These are phyloP conservation scores for Pampusana beccarii DNA, from an alignment of 2,113 vertebrate species.

Conservation along the genomic window DNA sequence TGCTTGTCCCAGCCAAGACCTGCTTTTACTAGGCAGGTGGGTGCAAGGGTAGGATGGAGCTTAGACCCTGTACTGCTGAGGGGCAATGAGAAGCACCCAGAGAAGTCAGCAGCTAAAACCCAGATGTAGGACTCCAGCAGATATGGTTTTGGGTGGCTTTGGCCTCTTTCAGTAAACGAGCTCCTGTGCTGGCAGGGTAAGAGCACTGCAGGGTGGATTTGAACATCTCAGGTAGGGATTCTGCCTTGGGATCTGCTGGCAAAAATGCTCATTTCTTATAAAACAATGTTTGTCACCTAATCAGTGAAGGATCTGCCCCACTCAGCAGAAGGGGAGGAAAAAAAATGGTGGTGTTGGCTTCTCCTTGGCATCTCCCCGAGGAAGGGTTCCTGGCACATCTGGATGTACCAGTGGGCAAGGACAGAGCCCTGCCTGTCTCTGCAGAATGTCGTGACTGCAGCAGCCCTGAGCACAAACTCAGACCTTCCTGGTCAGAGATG, in stretches of 20 bases:
- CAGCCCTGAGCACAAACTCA: accelerated
- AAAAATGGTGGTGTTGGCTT: no score
- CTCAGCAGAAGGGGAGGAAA: not conserved
- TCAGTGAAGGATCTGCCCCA: not conserved
- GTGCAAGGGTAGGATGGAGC: not conserved
- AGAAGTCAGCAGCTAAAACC: not conserved
- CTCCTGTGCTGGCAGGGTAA: not conserved
- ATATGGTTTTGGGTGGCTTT: not conserved
- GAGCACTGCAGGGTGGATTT: not conserved
- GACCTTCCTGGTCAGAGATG: not conserved
- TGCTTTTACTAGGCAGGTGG: not conserved
- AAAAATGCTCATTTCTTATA: not conserved
- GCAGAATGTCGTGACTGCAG: accelerated
- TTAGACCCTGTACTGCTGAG: not conserved
- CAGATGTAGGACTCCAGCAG: not conserved
- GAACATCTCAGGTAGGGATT: not conserved
- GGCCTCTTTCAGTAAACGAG: not conserved
- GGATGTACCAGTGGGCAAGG: accelerated
- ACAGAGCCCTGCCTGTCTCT: not conserved
- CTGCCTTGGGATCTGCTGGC: not conserved
- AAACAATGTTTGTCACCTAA: not conserved
- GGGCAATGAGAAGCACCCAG: no score
- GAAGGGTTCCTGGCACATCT: accelerated
- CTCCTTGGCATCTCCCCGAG: accelerated
- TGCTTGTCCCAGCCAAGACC: accelerated